Evolutionary conservation across 2,797 vertebrate genomes (phyloP).

Genomic region (Anas georgica): DNA sequence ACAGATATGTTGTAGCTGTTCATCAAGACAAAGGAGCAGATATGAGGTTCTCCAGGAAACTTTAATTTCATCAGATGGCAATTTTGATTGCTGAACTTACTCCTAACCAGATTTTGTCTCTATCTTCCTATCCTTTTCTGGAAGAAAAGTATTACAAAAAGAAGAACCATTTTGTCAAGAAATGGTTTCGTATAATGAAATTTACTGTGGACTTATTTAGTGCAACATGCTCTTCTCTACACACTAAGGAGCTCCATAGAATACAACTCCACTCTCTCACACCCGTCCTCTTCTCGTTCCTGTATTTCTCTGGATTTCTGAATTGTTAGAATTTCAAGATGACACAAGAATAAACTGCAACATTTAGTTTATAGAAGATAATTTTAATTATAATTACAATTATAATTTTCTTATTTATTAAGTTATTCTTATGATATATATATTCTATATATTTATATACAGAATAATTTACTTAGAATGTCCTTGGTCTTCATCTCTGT

Average conservation of each 20-base stretch:
- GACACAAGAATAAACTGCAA: background rate
- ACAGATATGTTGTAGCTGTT: background rate
- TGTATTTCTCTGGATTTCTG: background rate
- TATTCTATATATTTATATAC: too few relatives aligned
- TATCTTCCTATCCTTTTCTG: background rate
- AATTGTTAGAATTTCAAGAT: background rate
- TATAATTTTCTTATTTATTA: background rate
- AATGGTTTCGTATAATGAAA: background rate
- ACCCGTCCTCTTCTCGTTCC: background rate
- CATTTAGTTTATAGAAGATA: background rate
- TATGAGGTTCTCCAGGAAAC: slow-evolving; percentile 9
- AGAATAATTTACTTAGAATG: background rate
- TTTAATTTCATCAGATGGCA: slow-evolving; percentile 8
- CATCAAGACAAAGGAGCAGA: slow-evolving; percentile 5
- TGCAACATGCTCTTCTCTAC: background rate
- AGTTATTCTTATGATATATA: background rate
- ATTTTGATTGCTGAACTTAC: slow-evolving; percentile 1
- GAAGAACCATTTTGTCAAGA: background rate
- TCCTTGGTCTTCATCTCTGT: background rate
- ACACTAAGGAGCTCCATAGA: background rate
- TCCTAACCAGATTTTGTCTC: slow-evolving; percentile 5
- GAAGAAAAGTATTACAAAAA: slow-evolving; percentile 2
- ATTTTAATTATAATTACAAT: background rate
- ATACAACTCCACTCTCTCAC: background rate
- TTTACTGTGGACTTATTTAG: background rate